Base-by-base conservation (phyloP, 2,113 vertebrate species). In the Aplodontia rufa region DNA sequence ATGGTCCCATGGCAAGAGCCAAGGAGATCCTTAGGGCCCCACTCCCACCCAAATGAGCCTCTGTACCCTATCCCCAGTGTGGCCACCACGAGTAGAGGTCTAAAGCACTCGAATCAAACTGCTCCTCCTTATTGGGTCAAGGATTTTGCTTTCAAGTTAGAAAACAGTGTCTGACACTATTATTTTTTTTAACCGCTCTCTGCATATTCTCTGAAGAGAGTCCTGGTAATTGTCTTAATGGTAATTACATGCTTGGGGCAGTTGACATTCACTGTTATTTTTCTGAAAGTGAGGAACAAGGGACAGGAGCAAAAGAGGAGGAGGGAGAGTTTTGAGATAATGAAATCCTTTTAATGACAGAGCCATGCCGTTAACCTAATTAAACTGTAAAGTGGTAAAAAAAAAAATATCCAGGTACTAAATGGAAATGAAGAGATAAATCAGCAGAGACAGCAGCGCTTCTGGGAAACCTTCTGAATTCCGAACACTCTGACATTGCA, bases 331-430 rank as follows among this genome's bases (percentile, higher is more conserved):
- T 97, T 93, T 93, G 97, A 97, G 97, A 97, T 96, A 97, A 97
- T 98, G 97, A 97, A 97, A 98, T 98, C 91, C 87, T 96, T 97
- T 97, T 97, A 97, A 98, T 97, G 96, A 97, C 94, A 97, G 93
- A 97, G 91, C 97, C 91, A 96, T 91, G 87, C 95, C 97, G 94
- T 98, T 97, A 98, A 98, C 97, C 97, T 98, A 97, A 98, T 98
- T 97, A 98, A 97, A 98, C 94, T 95, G 80, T 97, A 97, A 97
- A 97, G 97, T 97, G 93, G 93, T 92, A 16, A 75, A 93, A 95
- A 94, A 97, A 97, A 96, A 95, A 90, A 96, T 95, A 90, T 72
- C 71, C 95, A 97, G 97, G 97, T 97, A 97, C 95, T 97, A 96
- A 97, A 97, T 96, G 97, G 97, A 97, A 97, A 97, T 96, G 93